A percentile compares a stretch with the other conserved stretches of the same genome.
Conservation (phyloP, 1,140 invertebrate species). For the Drosophila ohnishii region DNA sequence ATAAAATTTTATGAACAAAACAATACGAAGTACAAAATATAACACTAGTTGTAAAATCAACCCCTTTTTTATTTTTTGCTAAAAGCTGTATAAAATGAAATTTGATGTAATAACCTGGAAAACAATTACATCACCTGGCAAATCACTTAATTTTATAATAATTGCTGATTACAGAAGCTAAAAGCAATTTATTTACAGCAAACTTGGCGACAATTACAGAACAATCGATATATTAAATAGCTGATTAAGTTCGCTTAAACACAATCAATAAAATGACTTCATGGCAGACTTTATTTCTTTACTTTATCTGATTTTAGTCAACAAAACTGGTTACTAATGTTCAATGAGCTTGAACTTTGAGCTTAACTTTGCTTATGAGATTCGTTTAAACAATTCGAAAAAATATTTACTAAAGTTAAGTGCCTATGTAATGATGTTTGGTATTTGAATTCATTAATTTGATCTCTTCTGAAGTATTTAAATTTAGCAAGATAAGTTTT, state of each 20-base stretch:
- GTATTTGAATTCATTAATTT: background rate
- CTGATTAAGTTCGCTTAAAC: background rate
- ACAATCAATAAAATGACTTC: background rate
- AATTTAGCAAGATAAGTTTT: too few relatives aligned
- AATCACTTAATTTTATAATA: background rate
- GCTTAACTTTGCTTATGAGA: constrained; percentile 1
- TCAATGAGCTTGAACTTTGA: constrained; percentile 24
- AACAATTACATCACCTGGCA: background rate
- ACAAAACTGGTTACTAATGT: constrained; percentile 13
- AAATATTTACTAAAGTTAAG: constrained; percentile 5
- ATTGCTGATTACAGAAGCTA: background rate
- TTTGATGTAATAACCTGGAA: background rate
- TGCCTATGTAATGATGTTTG: background rate
- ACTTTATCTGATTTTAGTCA: background rate
- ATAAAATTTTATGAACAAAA: background rate
- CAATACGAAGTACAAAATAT: background rate
- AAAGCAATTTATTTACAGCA: background rate
- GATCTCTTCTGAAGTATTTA: background rate
- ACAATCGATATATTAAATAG: constrained; percentile 1
- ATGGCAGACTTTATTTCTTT: too few relatives aligned
- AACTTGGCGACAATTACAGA: background rate
- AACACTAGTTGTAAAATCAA: background rate
- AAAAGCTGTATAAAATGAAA: background rate
- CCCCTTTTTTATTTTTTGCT: background rate
- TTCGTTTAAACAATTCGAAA: background rate